Base-by-base conservation (phyloP, 2,113 vertebrate species). In the Ciconia boyciana region DNA sequence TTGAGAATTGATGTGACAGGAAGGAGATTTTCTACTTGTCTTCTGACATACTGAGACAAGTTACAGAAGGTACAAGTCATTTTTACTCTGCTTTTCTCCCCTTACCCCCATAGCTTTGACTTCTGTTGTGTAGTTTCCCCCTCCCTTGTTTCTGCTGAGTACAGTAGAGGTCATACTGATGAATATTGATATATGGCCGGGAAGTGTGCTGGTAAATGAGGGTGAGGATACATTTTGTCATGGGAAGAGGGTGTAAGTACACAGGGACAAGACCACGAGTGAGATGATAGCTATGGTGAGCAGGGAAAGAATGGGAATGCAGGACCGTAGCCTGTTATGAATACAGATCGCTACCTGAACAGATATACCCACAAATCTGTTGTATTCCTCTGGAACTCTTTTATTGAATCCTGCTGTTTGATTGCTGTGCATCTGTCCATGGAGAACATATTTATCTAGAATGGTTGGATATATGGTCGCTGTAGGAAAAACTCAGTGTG, bases 161-260 rank as follows among this genome's bases (percentile, higher is more conserved):
- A 18, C 0, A 4, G 46, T 24, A 31, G 76, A 1, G 16, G 6
- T 36, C 34, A 18, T 31, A 39, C 26, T 19, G 7, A 1, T 64
- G 19, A 51, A 5, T 32, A 4, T 5, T 76, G 41, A 12, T 75
- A 6, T 4, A 4, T 70, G n/a, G 13, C 49, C 0, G 1, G 72
- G 17, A 66, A 65, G 29, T 9, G 11, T 77, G 49, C 29, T 31
- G 46, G 44, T 68, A 91, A 64, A 46, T 41, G 58, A 90, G 14
- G 28, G 44, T 41, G 62, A 72, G 19, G n/a, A 43, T 62, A 18
- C 48, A 60, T 75, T 78, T 55, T 71, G 34, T 77, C 41, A 24
- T 36, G 51, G n/a, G 25, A 74, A 24, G 9, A 32, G n/a, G 25
- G 7, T 54, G 1, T 43, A 65, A 74, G 55, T 62, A 62, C 21